Base-by-base conservation (phyloP, 2,113 vertebrate genomes). In the Vulpes vulpes region DNA sequence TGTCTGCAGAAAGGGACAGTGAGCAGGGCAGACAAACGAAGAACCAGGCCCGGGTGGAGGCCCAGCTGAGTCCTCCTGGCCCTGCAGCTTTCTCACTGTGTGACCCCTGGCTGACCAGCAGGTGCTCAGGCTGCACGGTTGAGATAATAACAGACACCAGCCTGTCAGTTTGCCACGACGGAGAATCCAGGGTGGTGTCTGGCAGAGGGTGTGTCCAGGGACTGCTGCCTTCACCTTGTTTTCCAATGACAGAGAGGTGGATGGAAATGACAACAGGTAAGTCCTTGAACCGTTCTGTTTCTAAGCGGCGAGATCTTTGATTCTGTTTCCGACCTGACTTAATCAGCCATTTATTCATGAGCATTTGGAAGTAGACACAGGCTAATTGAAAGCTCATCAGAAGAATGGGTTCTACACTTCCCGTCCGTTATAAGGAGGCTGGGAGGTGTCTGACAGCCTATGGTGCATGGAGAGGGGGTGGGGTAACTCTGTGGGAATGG, bases 271-370 rank as follows among this genome's bases (percentile, higher is more conserved):
- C 17, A 4, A 4, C 6, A 81, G 53, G 64, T 55, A 1, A 38
- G n/a, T 65, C 30, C 53, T 81, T 32, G 0, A 49, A 8, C 20
- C 0, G 1, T 53, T 65, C 78, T 93, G 81, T 65, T 73, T 20
- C 20, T 9, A 8, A 93, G 43, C 1, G 0, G 27, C 2, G 19
- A 95, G 89, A 49, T 62, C 94, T 96, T 81, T 73, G 81, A 89
- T 93, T 93, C 62, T 91, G 59, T 85, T 81, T 82, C 95, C 96
- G 55, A 91, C 65, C 81, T 8, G 35, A 97, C 86, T 86, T 93
- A 88, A 94, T 95, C 85, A 84, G 85, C 95, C 94, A 89, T 91
- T 96, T 96, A 95, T 96, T 91, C 92, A 78, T 67, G 96, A 97
- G 94, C 69, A 59, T 80, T 65, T 97, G 85, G 91, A 95, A 94